A percentile compares a stretch with the other conserved stretches of the same genome.
Conservation (phyloP, 2,113 vertebrate genomes). For the Chaetodon trifascialis region DNA sequence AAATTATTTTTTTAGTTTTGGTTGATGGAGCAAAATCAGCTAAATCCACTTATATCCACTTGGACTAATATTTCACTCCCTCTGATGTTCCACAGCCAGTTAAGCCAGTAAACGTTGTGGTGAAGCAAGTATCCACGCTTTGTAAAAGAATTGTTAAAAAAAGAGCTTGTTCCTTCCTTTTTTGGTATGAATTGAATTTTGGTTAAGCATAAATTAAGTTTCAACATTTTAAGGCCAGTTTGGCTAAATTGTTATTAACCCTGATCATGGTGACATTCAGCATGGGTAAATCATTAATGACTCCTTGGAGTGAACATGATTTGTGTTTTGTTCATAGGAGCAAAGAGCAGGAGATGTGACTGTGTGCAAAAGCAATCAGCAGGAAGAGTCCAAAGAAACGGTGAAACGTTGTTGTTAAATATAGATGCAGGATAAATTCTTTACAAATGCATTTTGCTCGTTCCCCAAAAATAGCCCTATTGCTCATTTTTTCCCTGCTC, state of each 20-base stretch:
- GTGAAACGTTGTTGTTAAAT: conserved; percentile 36
- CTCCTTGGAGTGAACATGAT: neutral
- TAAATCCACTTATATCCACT: too few species aligned
- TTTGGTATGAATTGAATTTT: neutral
- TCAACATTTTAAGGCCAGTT: neutral
- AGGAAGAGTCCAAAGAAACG: conserved; percentile 40
- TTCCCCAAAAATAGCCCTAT: neutral
- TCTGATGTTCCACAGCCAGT: neutral
- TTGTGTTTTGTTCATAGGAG: conserved; percentile 73
- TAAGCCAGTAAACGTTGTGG: neutral
- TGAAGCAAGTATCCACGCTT: neutral
- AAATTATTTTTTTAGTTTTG: neutral
- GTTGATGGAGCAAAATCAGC: too few species aligned
- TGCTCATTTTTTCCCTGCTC: neutral
- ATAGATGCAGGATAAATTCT: neutral
- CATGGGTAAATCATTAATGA: neutral
- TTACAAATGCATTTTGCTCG: neutral
- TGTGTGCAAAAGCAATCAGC: conserved; percentile 37
- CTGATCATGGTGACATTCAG: neutral
- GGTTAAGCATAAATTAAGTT: neutral
- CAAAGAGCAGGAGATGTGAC: conserved; percentile 78
- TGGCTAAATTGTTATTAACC: neutral
- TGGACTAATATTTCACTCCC: neutral
- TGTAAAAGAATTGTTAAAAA: neutral
- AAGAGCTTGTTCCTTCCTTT: too few species aligned